phyloP scores from a whole-genome alignment of 1,140 invertebrate genomes.

The Zophobas atratus region DNA sequence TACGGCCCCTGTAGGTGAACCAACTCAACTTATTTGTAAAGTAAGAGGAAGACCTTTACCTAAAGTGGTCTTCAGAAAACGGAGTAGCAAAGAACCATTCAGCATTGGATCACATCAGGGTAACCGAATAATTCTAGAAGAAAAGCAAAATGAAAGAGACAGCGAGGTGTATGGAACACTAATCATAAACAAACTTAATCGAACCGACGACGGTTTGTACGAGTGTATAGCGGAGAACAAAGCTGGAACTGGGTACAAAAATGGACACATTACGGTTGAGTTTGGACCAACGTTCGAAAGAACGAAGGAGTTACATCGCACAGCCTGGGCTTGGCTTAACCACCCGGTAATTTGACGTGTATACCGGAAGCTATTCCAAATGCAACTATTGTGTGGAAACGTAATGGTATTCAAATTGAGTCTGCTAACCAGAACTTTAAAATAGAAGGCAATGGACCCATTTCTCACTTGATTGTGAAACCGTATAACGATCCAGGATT shows the following conservation, averaged over 20 bases:
- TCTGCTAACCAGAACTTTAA: conserved; percentile 72
- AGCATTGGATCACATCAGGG: conserved; percentile 72
- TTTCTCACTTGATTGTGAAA: conserved; percentile 78
- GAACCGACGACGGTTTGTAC: conserved; percentile 90
- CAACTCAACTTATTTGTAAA: conserved; percentile 81
- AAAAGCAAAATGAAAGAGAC: conserved; percentile 53
- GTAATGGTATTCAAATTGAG: conserved; percentile 68
- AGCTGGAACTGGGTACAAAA: conserved; percentile 80
- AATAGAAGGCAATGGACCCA: conserved; percentile 78
- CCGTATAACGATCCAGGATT: conserved; percentile 75
- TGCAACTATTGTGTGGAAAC: conserved; percentile 90
- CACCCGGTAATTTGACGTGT: conserved; percentile 88
- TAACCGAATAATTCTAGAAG: conserved; percentile 69
- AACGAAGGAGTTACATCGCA: conserved; percentile 76
- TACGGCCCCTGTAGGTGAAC: conserved; percentile 76
- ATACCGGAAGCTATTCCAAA: conserved; percentile 93
- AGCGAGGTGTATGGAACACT: conserved; percentile 77
- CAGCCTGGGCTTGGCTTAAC: conserved; percentile 86
- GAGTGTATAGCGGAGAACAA: conserved; percentile 88
- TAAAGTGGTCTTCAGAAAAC: conserved; percentile 80
- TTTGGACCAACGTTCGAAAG: conserved; percentile 85
- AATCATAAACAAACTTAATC: conserved; percentile 74
- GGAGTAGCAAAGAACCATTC: conserved; percentile 73
- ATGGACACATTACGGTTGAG: conserved; percentile 88
- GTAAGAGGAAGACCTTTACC: conserved; percentile 85